Base-by-base conservation (phyloP, 1,140 invertebrate genomes). In the Eufriesea mexicana region DNA sequence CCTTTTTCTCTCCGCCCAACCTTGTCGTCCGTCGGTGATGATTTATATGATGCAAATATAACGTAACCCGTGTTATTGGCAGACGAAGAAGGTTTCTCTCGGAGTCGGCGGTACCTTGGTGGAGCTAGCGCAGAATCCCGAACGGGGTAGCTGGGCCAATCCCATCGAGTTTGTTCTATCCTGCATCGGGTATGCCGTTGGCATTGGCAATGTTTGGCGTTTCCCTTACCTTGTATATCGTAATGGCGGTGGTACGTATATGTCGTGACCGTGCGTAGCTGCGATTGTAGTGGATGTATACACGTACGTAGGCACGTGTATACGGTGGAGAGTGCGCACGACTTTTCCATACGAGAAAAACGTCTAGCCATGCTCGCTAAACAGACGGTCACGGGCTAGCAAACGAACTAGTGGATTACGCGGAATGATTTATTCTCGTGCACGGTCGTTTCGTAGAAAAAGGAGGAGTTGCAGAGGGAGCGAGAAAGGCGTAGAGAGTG, bases 151-250 rank as follows among this genome's bases (percentile, higher is more conserved):
- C 83, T 98, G 97, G 97, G 95, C 95, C 6, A 96, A 95, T 49
- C 96, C 97, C 57, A 91, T 97, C 84, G 96, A 97, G 91, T 97
- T 96, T 87, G 95, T 98, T 77, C 93, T 98, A n/a, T 97, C 97
- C 45, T 97, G 97, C 90, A 95, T 98, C 64, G 95, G 97, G 91
- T 94, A 98, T 95, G 96, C 96, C 23, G 97, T 98, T n/a, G 97
- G 97, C 8, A 95, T 98, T 70, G 97, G 97, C 51, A 98, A 98
- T 92, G 96, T 98, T 62, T 98, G 98, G 97, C 95, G 98, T 84
- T 98, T 98, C 93, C 97, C 98, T 6, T 98, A 97, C 93, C 94
- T 98, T 49, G 96, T 96, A 84, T 98, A 97, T 91, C 96, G 96
- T 89, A 98, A 97, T 94, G 97, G 97, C 51, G 97, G 97, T 90